A percentile compares a stretch with the other conserved stretches of the same genome.
Evolutionary conservation across 2,888 invertebrate genomes (phyloP).

Genomic region (Acleris holmiana): DNA sequence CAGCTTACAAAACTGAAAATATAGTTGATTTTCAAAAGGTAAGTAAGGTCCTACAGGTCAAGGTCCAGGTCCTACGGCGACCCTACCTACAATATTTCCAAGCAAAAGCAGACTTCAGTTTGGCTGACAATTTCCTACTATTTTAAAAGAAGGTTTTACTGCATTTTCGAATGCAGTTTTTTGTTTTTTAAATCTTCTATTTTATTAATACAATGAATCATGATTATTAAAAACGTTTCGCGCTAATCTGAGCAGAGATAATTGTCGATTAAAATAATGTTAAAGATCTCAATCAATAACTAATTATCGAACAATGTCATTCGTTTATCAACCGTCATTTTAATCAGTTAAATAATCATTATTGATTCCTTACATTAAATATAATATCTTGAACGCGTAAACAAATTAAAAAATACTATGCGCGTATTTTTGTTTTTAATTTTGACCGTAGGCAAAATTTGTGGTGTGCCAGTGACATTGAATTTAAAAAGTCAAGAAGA

Average conservation of each 20-base stretch:
- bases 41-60: too few species aligned
- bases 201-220: too few species aligned
- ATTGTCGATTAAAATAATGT: constrained; percentile 9
- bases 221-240: too few species aligned
- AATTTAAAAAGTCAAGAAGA: constrained; percentile 19
- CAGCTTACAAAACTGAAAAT: too few species aligned
- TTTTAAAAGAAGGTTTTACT: too few species aligned
- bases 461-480: constrained; percentile 15
- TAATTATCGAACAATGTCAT: constrained; percentile 31
- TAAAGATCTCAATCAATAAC: constrained; percentile 28
- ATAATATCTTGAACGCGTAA: constrained; percentile 17
- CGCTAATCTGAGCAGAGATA: constrained; percentile 8
- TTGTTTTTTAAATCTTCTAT: too few species aligned
- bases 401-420: constrained; percentile 20
- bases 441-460: constrained; percentile 18
- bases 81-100: too few species aligned
- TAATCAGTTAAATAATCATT: constrained; percentile 21
- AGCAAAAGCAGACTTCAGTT: too few species aligned
- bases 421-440: constrained; percentile 28
- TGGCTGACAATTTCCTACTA: too few species aligned
- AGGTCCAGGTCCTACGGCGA: too few species aligned
- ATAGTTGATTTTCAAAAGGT: too few species aligned
- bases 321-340: constrained; percentile 14
- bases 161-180: too few species aligned
- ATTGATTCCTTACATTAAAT: not conserved